phyloP scores from a whole-genome alignment of 1,140 invertebrate species.

The Rhynchophorus ferrugineus region DNA sequence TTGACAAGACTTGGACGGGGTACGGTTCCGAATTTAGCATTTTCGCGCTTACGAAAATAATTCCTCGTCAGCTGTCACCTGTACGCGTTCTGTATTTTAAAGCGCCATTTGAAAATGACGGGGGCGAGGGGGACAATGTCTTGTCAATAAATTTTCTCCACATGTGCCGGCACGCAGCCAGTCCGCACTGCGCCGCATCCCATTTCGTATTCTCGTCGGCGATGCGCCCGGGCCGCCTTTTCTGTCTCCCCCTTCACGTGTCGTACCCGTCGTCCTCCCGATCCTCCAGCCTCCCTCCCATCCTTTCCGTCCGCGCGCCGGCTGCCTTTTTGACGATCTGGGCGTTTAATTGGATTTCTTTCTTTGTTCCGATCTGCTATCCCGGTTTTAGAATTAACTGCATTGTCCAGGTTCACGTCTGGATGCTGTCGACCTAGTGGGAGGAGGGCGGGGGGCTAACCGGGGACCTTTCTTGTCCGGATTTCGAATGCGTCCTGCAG shows the following conservation, averaged over 20 bases:
- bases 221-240: slow-evolving; percentile 8
- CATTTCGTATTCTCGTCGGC: slow-evolving; percentile 16
- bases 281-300: not conserved
- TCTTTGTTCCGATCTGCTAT: slow-evolving; percentile 19
- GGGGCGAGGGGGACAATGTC: slow-evolving; percentile 4
- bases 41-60: too few species aligned
- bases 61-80: slow-evolving; percentile 10
- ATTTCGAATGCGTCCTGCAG: too few species aligned
- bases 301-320: not conserved
- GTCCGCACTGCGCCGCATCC: slow-evolving; percentile 5
- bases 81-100: slow-evolving; percentile 11
- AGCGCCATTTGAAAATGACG: slow-evolving; percentile 6
- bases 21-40: too few species aligned
- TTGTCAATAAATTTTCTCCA: slow-evolving; percentile 14
- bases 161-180: slow-evolving; percentile 7
- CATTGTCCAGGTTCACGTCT: slow-evolving; percentile 9
- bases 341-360: slow-evolving; percentile 22
- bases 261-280: not conserved
- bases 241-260: not conserved
- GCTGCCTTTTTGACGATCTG: slow-evolving; percentile 17
- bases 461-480: too few species aligned
- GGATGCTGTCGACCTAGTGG: not conserved
- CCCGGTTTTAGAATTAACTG: slow-evolving; percentile 15
- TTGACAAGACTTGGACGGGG: too few species aligned
- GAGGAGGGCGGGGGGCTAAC: too few species aligned